A percentile compares a stretch with the other conserved stretches of the same genome.
phyloP scores from a whole-genome alignment of 2,888 invertebrate genomes.

The Alloplasta piceator region DNA sequence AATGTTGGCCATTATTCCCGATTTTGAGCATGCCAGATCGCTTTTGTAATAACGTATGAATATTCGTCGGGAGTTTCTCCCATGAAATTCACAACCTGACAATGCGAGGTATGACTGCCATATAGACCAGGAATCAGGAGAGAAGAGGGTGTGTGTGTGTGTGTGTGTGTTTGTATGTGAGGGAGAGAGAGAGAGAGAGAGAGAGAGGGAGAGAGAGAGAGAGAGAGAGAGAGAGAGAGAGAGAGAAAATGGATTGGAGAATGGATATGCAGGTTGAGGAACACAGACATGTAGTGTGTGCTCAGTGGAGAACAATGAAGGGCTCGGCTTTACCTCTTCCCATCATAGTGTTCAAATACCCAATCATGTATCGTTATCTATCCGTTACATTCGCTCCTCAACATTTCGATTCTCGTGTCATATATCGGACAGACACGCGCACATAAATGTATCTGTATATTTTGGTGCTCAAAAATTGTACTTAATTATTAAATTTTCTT shows the following conservation, averaged over 20 bases:
- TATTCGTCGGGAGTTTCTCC: slow-evolving; percentile 56
- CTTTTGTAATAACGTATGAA: slow-evolving; percentile 55
- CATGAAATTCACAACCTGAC: slow-evolving; percentile 44
- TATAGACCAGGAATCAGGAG: slow-evolving; percentile 18
- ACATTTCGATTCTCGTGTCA: slow-evolving; percentile 52
- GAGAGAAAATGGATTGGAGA: slow-evolving; percentile 22
- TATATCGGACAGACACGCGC: neutral
- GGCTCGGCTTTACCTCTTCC: slow-evolving; percentile 40
- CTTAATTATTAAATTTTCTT: too few relatives aligned
- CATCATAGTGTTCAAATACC: slow-evolving; percentile 63
- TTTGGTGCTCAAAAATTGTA: too few relatives aligned
- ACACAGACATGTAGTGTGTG: slow-evolving; percentile 24
- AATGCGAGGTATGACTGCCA: slow-evolving; percentile 20
- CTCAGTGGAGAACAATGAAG: slow-evolving; percentile 53
- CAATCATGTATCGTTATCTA: slow-evolving; percentile 64
- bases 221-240: slow-evolving; percentile 19
- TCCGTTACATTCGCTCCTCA: slow-evolving; percentile 62
- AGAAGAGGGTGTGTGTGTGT: too few relatives aligned
- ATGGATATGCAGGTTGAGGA: slow-evolving; percentile 46
- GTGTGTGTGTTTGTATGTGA: too few relatives aligned
- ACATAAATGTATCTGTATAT: slow-evolving; percentile 18
- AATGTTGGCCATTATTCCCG: slow-evolving; percentile 13
- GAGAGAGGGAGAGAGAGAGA: too few relatives aligned
- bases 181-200: too few relatives aligned
- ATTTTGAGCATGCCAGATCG: slow-evolving; percentile 2